Evolutionary conservation across 2,888 invertebrate genomes (phyloP).

Genomic region (Spisula solida): DNA sequence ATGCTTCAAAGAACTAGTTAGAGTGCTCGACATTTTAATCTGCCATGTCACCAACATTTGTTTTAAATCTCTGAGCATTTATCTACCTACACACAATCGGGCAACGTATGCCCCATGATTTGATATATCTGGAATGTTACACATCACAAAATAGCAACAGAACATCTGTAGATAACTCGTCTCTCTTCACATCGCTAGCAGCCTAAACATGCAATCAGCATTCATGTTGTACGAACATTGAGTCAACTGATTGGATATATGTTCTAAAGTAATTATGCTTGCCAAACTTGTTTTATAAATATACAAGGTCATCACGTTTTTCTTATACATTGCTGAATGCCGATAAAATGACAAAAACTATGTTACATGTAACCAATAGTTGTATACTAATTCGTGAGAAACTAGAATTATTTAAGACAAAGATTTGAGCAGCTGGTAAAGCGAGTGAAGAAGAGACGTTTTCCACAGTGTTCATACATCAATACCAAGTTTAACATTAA

Average conservation of each 20-base stretch:
- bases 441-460: neutral
- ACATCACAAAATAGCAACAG: conserved; percentile 28
- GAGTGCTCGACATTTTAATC: neutral
- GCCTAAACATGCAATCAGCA: neutral
- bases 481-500: neutral
- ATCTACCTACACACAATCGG: neutral
- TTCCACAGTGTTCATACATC: neutral
- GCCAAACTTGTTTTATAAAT: neutral
- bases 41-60: neutral
- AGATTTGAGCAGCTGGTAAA: neutral
- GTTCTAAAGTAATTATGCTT: neutral
- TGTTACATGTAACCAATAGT: too few relatives aligned
- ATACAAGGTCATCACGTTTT: neutral
- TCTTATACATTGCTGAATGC: too few relatives aligned
- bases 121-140: conserved; percentile 28
- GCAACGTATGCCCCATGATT: neutral
- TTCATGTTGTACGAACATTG: neutral
- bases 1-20: neutral
- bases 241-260: too few relatives aligned
- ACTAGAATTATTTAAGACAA: neutral
- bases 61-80: neutral
- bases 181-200: too few relatives aligned
- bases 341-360: too few relatives aligned
- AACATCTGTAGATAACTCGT: neutral
- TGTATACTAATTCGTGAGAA: neutral